Conservation (phyloP, 2,888 invertebrate genomes). For the Pyrrhosoma nymphula region DNA sequence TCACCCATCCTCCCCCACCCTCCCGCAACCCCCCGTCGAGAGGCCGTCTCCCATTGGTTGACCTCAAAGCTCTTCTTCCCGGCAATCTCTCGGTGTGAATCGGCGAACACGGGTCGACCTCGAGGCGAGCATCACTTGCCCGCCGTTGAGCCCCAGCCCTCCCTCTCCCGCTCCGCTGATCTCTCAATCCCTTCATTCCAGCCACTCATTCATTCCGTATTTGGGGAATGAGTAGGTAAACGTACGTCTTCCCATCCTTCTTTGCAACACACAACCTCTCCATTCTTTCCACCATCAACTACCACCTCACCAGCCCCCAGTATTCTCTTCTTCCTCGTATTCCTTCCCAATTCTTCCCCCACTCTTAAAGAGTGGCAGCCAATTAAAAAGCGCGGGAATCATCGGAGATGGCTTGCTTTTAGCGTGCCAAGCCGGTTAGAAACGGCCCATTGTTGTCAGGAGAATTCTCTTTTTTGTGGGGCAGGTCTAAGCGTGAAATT, state of each 20-base stretch:
- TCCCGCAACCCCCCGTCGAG: background rate
- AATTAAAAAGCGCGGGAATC: background rate
- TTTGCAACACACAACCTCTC: background rate
- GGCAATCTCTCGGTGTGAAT: conserved; percentile 42
- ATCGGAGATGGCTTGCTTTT: background rate
- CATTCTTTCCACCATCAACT: background rate
- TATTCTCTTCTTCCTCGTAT: background rate
- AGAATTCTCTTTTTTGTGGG: background rate
- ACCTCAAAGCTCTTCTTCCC: conserved; percentile 51
- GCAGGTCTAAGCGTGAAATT: background rate
- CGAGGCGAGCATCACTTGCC: conserved; percentile 53
- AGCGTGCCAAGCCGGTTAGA: background rate
- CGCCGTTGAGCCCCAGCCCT: background rate
- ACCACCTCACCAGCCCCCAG: too few species aligned
- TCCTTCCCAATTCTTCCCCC: background rate
- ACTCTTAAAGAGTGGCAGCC: background rate
- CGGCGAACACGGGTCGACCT: background rate
- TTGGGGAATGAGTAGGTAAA: background rate
- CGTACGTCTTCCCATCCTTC: background rate
- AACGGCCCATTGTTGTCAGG: background rate
- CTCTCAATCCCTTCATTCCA: background rate
- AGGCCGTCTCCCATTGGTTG: conserved; percentile 49
- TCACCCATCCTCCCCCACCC: too few species aligned
- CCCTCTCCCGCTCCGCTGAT: background rate
- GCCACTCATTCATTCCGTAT: background rate